phyloP scores from a whole-genome alignment of 2,888 invertebrate genomes.

The Orthosia gothica region DNA sequence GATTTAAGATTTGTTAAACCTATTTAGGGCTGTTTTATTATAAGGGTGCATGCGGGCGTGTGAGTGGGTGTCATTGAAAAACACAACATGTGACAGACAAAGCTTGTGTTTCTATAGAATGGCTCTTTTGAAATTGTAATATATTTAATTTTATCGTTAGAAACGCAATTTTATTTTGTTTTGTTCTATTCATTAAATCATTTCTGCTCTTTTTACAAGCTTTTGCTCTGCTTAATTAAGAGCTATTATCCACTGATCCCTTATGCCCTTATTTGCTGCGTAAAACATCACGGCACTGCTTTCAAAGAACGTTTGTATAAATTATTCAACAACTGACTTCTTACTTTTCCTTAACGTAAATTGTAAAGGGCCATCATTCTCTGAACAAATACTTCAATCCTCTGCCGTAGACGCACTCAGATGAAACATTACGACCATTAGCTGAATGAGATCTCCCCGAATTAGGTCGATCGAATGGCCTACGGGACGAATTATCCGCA shows the following conservation, averaged over 20 bases:
- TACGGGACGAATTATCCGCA: slow-evolving; percentile 82
- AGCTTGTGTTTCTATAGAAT: not conserved
- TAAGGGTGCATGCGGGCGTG: slow-evolving; percentile 11
- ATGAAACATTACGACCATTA: slow-evolving; percentile 85
- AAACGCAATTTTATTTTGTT: not conserved
- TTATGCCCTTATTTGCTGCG: slow-evolving; percentile 2
- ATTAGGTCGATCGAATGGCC: slow-evolving; percentile 85
- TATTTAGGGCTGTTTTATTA: slow-evolving; percentile 28
- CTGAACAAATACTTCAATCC: slow-evolving; percentile 75
- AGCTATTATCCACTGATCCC: not conserved
- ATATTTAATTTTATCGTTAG: not conserved
- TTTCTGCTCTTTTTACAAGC: not conserved
- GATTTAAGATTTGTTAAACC: slow-evolving; percentile 41
- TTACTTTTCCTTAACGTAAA: slow-evolving; percentile 62
- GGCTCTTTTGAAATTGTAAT: not conserved
- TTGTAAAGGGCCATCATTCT: slow-evolving; percentile 69
- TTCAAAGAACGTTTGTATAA: slow-evolving; percentile 51
- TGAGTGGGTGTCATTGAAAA: not conserved
- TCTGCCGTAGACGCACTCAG: slow-evolving; percentile 78
- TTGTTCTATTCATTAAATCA: too few species aligned
- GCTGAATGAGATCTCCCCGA: slow-evolving; percentile 80
- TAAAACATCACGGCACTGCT: slow-evolving; percentile 49
- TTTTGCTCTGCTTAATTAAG: slow-evolving; percentile 3
- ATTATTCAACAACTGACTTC: slow-evolving; percentile 63
- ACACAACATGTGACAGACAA: not conserved